Evolutionary conservation across 2,797 vertebrate species (phyloP).

Genomic region (Trachops cirrhosus): DNA sequence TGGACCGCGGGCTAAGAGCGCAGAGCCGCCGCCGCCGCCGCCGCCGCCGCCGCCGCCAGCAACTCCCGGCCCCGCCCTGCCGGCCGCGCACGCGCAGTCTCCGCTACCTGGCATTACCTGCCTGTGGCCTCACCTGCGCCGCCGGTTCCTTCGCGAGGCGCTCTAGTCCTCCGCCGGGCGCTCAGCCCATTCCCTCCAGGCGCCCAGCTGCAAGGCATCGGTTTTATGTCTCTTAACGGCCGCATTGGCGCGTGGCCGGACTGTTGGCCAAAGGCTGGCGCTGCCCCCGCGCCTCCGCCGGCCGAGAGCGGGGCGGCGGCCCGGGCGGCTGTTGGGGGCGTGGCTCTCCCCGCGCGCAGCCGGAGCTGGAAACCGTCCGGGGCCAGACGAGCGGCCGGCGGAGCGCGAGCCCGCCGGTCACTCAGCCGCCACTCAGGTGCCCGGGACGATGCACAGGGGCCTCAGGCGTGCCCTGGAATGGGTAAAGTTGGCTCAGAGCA

Average conservation of each 20-base stretch:
- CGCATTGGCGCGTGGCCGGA: background rate
- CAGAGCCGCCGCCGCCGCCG: too few relatives aligned
- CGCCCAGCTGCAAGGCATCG: rapidly evolving
- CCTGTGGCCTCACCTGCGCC: background rate
- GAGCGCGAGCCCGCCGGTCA: background rate
- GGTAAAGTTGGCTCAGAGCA: background rate
- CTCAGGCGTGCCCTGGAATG: background rate
- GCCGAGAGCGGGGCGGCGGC: too few relatives aligned
- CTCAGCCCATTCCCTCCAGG: rapidly evolving
- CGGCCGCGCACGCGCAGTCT: background rate
- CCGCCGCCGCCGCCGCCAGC: too few relatives aligned
- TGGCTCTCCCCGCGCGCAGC: background rate
- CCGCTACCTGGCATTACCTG: background rate
- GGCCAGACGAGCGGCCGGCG: background rate
- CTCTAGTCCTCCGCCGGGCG: rapidly evolving
- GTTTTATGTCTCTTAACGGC: constrained; percentile 48
- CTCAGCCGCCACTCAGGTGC: background rate
- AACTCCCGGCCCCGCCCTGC: background rate
- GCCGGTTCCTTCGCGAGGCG: rapidly evolving
- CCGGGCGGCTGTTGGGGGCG: background rate
- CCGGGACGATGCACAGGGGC: background rate
- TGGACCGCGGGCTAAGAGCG: too few relatives aligned
- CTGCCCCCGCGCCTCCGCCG: background rate
- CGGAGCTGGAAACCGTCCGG: background rate
- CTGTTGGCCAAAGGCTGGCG: background rate